Evolutionary conservation across 2,888 invertebrate species (phyloP).

Genomic region (Ophion costatus): DNA sequence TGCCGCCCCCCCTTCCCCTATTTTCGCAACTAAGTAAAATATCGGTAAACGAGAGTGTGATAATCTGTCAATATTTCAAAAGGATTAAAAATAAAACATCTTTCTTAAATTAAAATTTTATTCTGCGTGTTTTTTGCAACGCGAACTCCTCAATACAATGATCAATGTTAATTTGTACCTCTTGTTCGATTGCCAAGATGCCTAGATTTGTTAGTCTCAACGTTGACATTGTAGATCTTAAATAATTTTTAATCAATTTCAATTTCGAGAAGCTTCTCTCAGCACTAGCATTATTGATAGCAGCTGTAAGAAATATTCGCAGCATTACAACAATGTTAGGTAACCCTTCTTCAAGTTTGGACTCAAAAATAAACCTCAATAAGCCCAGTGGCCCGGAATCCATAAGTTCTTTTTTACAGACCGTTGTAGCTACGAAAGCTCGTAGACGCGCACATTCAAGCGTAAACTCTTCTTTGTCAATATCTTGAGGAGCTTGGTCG

Average conservation of each 20-base stretch:
- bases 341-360: not conserved
- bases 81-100: not conserved
- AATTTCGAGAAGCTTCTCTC: conserved; percentile 17
- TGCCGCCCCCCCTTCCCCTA: not conserved
- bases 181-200: conserved; percentile 1
- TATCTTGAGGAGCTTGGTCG: not conserved
- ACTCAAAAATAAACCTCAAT: conserved; percentile 3
- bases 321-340: conserved; percentile 9
- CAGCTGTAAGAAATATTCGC: conserved; percentile 25
- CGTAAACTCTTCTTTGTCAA: not conserved
- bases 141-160: not conserved
- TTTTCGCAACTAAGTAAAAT: not conserved
- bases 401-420: not conserved
- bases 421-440: conserved; percentile 5
- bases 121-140: not conserved
- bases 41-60: too few species aligned
- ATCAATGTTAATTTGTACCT: too few species aligned
- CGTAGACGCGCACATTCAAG: not conserved
- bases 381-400: not conserved
- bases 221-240: conserved; percentile 2
- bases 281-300: conserved; percentile 8
- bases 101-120: not conserved
- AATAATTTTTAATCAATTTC: conserved; percentile 15
- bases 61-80: not conserved
- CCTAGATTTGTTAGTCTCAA: not conserved